Conservation (phyloP, 1,140 invertebrate genomes). For the Drosophila kikkawai region DNA sequence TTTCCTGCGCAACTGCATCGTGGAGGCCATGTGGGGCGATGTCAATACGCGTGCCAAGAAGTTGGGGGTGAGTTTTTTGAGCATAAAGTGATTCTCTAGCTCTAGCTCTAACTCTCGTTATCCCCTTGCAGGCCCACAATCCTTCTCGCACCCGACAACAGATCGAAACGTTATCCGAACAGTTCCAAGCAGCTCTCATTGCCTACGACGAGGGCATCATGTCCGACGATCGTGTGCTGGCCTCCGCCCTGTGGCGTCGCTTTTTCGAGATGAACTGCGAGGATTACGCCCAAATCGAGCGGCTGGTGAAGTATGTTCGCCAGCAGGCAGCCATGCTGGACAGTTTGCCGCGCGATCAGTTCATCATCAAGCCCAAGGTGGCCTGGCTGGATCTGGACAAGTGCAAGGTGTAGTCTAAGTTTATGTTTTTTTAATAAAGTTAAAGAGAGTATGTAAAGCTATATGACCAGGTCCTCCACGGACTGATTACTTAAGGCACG, state of each 20-base stretch:
- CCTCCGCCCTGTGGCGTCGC: constrained; percentile 93
- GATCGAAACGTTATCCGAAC: constrained; percentile 88
- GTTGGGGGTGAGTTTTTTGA: constrained; percentile 87
- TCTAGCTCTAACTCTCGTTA: constrained; percentile 1
- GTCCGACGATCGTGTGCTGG: constrained; percentile 90
- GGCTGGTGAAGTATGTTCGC: constrained; percentile 89
- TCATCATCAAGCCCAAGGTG: constrained; percentile 83
- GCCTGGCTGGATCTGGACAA: constrained; percentile 83
- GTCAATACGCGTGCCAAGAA: constrained; percentile 89
- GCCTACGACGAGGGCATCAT: constrained; percentile 94
- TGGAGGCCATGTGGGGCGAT: constrained; percentile 93
- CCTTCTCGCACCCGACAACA: constrained; percentile 86
- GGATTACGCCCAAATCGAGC: constrained; percentile 88
- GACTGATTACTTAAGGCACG: constrained; percentile 57
- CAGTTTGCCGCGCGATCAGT: constrained; percentile 79
- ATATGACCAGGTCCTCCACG: constrained; percentile 61
- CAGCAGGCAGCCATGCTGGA: constrained; percentile 88
- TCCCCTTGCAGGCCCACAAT: constrained; percentile 86
- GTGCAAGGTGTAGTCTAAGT: constrained; percentile 62
- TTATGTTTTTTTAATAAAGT: constrained; percentile 53
- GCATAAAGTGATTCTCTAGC: not conserved
- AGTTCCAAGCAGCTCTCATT: constrained; percentile 93
- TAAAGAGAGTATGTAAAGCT: constrained; percentile 30
- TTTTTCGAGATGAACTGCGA: constrained; percentile 89
- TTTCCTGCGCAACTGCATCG: constrained; percentile 89